Evolutionary conservation across 1,140 invertebrate species (phyloP), one percentile per base, ranked within the genome.

Genomic region (Trichomalopsis sarcophagae): DNA sequence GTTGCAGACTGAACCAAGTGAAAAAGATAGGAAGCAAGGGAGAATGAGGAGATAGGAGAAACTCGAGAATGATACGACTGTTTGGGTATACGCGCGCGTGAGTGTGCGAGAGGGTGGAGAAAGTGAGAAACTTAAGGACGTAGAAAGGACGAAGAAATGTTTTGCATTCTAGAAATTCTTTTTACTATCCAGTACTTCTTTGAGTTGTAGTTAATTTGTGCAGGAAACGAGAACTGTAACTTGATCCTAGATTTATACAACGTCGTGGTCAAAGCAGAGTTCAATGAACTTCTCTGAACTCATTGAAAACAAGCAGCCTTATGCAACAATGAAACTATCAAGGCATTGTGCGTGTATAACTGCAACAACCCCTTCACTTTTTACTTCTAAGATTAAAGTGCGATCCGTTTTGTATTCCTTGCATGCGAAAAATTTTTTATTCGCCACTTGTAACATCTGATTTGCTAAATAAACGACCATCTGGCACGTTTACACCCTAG

Each of bases 291-390:
- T 55, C 27, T 81, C 21, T 71, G 84, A 69, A 62, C 40, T 74
- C 66, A 71, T 86, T 82, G 21, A 17, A 10, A 81, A 50, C 36
- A 30, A 55, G 2, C 80, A 82, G 50, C 75, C 73, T 71, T 30
- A n/a, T 47, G 44, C 47, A 40, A 82, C 84, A 86, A 82, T 86
- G 80, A 86, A 86, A 82, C 68, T 69, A 86, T 86, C 23, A 73
- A 81, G 55, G 73, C 62, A 55, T 79, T 82, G 80, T 77, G 69
- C 30, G 40, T n/a, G 40, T 11, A 50, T 9, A 68, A 66, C 71
- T 76, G 47, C 44, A n/a, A 44, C 36, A 75, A 85, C 78, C 84
- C 78, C 84, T 81, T 47, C 17, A 62, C 21, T 74, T 73, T 62
- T 80, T 62, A 27, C 69, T 73, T 74, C 73, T 74, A 4, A 76